phyloP scores from a whole-genome alignment of 2,797 vertebrate genomes.

The Eulemur rubriventer region DNA sequence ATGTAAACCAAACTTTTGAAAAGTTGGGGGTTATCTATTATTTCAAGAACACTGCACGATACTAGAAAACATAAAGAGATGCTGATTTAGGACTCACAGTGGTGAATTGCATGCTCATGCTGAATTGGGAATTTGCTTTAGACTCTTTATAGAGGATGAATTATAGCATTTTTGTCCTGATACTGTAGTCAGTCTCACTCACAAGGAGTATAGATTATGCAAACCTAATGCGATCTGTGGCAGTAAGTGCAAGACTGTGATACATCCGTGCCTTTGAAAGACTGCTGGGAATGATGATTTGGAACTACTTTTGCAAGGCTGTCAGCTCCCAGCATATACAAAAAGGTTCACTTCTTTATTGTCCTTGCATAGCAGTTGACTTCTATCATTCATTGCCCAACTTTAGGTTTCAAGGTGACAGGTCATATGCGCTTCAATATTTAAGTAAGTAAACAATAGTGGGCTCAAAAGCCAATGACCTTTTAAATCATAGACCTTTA shows the following conservation, averaged over 20 bases:
- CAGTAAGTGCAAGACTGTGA: slow-evolving; percentile 14
- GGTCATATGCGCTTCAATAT: slow-evolving; percentile 79
- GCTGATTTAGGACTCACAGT: slow-evolving; percentile 22
- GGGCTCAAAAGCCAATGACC: slow-evolving; percentile 80
- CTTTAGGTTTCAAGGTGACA: slow-evolving; percentile 78
- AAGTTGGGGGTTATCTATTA: not conserved
- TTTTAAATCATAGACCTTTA: slow-evolving; percentile 80
- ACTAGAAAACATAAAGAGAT: slow-evolving; percentile 18
- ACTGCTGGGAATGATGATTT: not conserved
- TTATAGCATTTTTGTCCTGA: slow-evolving; percentile 30
- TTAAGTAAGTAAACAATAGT: slow-evolving; percentile 81
- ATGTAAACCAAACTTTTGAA: slow-evolving; percentile 14
- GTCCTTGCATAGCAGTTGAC: slow-evolving; percentile 72
- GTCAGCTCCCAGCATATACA: not conserved
- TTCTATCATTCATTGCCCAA: slow-evolving; percentile 68
- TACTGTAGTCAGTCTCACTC: not conserved
- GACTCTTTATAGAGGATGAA: not conserved
- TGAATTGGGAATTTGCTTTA: slow-evolving; percentile 37
- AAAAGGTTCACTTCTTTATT: slow-evolving; percentile 22
- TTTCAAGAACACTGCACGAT: slow-evolving; percentile 17
- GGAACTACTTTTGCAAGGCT: not conserved
- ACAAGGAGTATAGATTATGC: slow-evolving; percentile 32
- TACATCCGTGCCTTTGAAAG: not conserved
- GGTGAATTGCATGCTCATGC: not conserved
- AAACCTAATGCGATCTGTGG: slow-evolving; percentile 46